These are phyloP conservation scores for Platyscapa corneri DNA, from an alignment of 1,140 invertebrate genomes.

Conservation along the genomic window DNA sequence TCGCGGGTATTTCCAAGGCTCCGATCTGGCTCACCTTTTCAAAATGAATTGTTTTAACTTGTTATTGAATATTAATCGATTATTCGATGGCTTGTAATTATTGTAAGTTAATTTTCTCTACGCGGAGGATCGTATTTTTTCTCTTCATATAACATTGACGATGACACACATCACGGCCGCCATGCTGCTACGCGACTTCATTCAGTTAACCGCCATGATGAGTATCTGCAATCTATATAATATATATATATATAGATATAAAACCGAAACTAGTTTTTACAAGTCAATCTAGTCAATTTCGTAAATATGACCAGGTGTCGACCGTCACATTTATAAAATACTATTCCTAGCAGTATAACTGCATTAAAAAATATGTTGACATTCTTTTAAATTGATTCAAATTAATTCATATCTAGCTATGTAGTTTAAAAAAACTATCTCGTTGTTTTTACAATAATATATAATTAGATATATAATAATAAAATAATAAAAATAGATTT, in stretches of 20 bases:
- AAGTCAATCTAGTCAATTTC: neutral
- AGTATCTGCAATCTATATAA: conserved; percentile 7
- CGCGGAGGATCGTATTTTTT: conserved; percentile 17
- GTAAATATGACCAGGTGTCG: neutral
- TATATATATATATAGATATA: too few relatives aligned
- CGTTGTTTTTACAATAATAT: too few relatives aligned
- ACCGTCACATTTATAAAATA: neutral
- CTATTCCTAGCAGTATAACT: neutral
- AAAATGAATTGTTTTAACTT: neutral
- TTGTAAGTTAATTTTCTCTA: neutral
- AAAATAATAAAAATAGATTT: too few relatives aligned
- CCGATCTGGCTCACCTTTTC: conserved; percentile 20
- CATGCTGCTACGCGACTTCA: conserved; percentile 38
- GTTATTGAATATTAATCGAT: neutral
- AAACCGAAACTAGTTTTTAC: neutral
- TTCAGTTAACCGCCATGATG: conserved; percentile 32
- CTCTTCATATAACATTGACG: conserved; percentile 42
- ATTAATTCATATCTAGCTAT: too few relatives aligned
- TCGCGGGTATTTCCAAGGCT: conserved; percentile 1
- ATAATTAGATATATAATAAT: too few relatives aligned
- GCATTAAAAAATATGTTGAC: too few relatives aligned
- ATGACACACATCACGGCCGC: conserved; percentile 38
- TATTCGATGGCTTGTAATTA: neutral
- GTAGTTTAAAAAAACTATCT: too few relatives aligned
- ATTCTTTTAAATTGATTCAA: too few relatives aligned